phyloP scores from a whole-genome alignment of 1,140 invertebrate genomes.

The Monochamus saltuarius region DNA sequence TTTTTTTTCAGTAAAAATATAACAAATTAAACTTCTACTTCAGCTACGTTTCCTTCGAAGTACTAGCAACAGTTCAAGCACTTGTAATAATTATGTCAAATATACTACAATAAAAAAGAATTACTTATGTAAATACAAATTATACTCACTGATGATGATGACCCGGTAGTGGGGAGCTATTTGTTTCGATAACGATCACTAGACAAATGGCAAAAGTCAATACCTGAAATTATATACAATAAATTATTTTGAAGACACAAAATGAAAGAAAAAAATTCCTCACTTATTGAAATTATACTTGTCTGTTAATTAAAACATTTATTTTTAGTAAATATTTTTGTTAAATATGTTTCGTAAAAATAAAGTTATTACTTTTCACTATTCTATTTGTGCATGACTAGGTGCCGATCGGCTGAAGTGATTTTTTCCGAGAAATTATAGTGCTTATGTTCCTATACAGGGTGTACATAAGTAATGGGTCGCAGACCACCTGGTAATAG shows the following conservation, averaged over 20 bases:
- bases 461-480: too few species aligned
- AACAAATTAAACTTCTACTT: too few species aligned
- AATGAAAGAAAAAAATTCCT: neutral
- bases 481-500: too few species aligned
- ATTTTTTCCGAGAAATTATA: too few species aligned
- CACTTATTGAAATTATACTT: neutral
- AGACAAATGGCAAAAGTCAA: neutral
- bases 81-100: neutral
- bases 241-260: neutral
- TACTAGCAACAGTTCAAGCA: neutral
- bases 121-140: slow-evolving; percentile 9
- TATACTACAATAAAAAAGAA: neutral
- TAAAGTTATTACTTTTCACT: too few species aligned
- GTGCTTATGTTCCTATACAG: too few species aligned
- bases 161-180: neutral
- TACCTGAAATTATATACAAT: neutral
- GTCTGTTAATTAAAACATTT: neutral
- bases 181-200: neutral
- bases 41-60: neutral
- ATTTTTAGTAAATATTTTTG: too few species aligned
- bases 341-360: too few species aligned
- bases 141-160: slow-evolving; percentile 14
- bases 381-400: too few species aligned
- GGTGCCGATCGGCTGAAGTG: too few species aligned
- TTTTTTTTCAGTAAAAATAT: too few species aligned